These are phyloP conservation scores for Eristalis arbustorum DNA, from an alignment of 2,888 invertebrate genomes.

Conservation along the genomic window DNA sequence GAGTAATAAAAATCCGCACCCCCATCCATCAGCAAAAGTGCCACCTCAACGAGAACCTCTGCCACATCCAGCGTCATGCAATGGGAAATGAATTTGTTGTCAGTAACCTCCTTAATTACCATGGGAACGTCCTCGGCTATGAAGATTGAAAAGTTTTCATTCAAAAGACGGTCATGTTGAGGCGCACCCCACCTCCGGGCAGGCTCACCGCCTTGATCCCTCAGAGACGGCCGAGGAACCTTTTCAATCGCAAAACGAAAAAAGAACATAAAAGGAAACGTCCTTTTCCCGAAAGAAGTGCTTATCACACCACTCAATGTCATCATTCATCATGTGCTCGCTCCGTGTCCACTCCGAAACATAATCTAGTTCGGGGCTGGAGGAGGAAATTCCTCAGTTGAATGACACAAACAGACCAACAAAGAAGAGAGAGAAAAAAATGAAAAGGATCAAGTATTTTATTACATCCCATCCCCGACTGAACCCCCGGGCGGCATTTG, in stretches of 20 bases:
- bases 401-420: constrained; percentile 24
- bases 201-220: background rate
- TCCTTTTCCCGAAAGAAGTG: background rate
- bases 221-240: background rate
- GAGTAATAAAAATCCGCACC: background rate
- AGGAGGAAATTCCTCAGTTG: constrained; percentile 13
- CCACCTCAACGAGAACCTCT: background rate
- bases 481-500: constrained; percentile 1
- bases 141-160: constrained; percentile 4
- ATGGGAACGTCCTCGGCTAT: background rate
- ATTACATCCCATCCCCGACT: constrained; percentile 10
- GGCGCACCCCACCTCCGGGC: background rate
- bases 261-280: background rate
- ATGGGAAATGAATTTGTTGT: background rate
- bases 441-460: constrained; percentile 24
- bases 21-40: background rate
- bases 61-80: background rate
- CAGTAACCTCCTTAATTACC: constrained; percentile 4
- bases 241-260: background rate
- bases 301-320: constrained; percentile 8
- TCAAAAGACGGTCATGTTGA: constrained; percentile 4
- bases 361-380: constrained; percentile 3
- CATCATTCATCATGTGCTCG: constrained; percentile 20
- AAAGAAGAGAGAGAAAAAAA: background rate
- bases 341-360: constrained; percentile 10